Base-by-base conservation (phyloP, 2,113 vertebrate species). In the Sula dactylatra region DNA sequence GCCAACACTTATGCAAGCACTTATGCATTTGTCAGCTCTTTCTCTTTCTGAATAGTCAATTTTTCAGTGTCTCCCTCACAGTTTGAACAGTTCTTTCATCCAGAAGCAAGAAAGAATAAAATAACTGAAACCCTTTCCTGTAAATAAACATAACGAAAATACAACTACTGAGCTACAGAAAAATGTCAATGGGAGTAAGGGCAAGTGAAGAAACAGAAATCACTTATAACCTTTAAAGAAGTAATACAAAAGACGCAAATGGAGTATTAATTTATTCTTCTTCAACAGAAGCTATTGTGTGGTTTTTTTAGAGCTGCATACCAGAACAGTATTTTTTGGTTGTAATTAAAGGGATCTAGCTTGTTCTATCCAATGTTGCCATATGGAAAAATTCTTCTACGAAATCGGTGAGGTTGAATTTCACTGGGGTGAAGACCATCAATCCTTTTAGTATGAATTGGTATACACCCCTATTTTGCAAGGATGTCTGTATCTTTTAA, bases 1-100 rank as follows among this genome's bases (percentile, higher is more conserved):
- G 17, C 0, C 0, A 74, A 27, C 25, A 50, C 24, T 50, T 50
- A 27, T 2, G 45, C 45, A 45, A 42, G 40, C 3, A 4, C 5
- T 78, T 72, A 19, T 0, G 0, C 6, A 34, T 73, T 91, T 88
- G 17, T 18, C 40, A 83, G 40, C 1, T 1, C 16, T 72, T 95
- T 58, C 4, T 55, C 7, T 44, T 78, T 93, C n/a, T 52, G 18
- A 94, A 56, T 16, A 55, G 13, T 56, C 12, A 0, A 6, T 77
- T 47, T 76, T 80, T 79, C 26, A 31, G 15, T 67, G 9, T 91
- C 10, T 79, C 8, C 3, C 9, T 81, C 22, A 38, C 3, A 2
- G 8, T 54, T 70, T 86, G 36, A 89, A 62, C 21, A 72, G 6
- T 34, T 80, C 7, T 86, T 88, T 65, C 18, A 66, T 52, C 4